Conservation (phyloP, 2,888 invertebrate species). For the Taphrorychus bicolor region DNA sequence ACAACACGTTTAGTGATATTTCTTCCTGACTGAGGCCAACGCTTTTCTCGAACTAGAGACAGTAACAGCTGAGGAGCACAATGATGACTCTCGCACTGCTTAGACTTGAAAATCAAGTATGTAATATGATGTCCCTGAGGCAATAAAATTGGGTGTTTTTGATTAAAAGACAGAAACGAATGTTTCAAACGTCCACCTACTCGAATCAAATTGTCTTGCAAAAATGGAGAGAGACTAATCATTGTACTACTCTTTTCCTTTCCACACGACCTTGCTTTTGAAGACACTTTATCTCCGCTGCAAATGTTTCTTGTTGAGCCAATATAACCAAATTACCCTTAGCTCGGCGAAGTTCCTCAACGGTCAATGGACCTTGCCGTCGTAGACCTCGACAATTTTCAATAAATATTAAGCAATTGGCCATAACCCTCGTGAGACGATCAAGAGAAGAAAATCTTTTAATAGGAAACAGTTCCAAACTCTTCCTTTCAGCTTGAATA, state of each 20-base stretch:
- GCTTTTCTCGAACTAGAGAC: not conserved
- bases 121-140: not conserved
- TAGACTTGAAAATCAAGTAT: not conserved
- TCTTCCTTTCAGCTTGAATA: not conserved
- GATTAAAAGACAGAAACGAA: not conserved
- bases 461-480: not conserved
- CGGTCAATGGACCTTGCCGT: not conserved
- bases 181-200: not conserved
- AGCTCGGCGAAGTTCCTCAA: not conserved
- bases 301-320: not conserved
- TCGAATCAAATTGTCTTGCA: not conserved
- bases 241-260: no score
- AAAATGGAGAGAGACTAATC: no score
- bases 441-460: not conserved
- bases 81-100: not conserved
- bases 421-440: not conserved
- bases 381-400: not conserved
- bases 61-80: not conserved
- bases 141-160: not conserved
- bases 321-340: not conserved
- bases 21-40: not conserved
- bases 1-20: not conserved
- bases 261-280: not conserved
- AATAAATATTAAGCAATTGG: not conserved
- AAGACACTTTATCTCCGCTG: not conserved